Conservation (phyloP, 2,797 vertebrate species). For the Bryconaethiops microstoma region DNA sequence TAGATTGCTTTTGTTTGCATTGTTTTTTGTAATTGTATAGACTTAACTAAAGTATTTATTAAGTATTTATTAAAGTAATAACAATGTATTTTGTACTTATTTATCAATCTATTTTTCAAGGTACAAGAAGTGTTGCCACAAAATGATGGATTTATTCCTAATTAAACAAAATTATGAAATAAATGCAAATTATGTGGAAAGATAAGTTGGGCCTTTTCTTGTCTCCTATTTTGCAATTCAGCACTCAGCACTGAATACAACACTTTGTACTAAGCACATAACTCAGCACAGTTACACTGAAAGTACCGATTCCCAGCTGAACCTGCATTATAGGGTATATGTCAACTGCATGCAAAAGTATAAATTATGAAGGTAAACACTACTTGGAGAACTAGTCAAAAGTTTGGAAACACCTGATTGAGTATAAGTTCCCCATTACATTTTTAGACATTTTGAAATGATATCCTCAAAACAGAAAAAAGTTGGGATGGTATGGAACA, state of each 20-base stretch:
- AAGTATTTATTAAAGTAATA: slow-evolving; percentile 82
- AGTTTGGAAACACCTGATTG: background rate
- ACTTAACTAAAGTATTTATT: slow-evolving; percentile 85
- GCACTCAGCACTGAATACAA: background rate
- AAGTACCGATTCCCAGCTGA: background rate
- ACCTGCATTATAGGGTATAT: background rate
- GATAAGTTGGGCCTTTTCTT: slow-evolving; percentile 11
- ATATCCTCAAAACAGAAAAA: too few species aligned
- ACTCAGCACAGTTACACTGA: background rate
- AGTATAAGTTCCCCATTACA: background rate
- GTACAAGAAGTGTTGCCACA: slow-evolving; percentile 60
- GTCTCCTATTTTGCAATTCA: background rate
- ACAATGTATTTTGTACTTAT: slow-evolving; percentile 85
- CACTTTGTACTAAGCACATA: background rate
- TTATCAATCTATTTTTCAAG: slow-evolving; percentile 75
- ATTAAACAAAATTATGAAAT: slow-evolving; percentile 74
- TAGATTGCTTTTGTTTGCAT: slow-evolving; percentile 70
- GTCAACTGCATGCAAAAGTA: background rate
- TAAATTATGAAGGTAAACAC: too few species aligned
- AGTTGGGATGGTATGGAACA: too few species aligned
- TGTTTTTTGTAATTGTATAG: slow-evolving; percentile 71
- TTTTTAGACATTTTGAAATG: too few species aligned
- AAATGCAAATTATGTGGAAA: slow-evolving; percentile 71
- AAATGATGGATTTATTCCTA: slow-evolving; percentile 77
- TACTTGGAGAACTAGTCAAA: background rate